Base-by-base conservation (phyloP, 1,140 invertebrate species). In the Leucophenga varia region DNA sequence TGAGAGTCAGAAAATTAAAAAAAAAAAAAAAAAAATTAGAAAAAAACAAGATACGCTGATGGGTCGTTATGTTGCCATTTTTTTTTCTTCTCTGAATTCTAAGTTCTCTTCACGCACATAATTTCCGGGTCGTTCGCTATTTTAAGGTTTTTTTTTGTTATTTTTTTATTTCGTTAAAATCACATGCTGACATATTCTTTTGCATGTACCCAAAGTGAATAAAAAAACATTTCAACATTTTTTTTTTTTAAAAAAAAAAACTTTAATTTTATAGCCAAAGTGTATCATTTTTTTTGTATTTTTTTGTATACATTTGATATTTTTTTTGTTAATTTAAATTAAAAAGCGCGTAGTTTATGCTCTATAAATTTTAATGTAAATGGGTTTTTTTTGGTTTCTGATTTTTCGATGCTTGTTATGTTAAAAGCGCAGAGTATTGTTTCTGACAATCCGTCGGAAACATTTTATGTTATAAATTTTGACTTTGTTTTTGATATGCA, bases 341-440 rank as follows among this genome's bases (percentile, higher is more conserved):
- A 65, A 65, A 65, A 65, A 67, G 44, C 48, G 64, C 54, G 50
- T 56, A 51, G 59, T 67, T 65, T 63, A 67, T 61, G 63, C 63
- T 67, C 63, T 67, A 67, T 67, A 67, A 67, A 67, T 67, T 67
- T 67, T 57, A 67, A 67, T 67, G 63, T 43, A 67, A 67, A 67
- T 67, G 63, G 63, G n/a, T n/a, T n/a, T 52, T 67, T 67, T 54
- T 30, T 31, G 35, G 35, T 21, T 43, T 37, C 20, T 52, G 45
- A 49, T 54, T 34, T 8, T 59, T 32, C 45, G 22, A 65, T 55
- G 61, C 61, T 65, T 59, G 61, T 65, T 65, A 59, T 59, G 63
- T 50, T 54, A 63, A 67, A 59, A 67, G 63, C 63, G 63, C 22
- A n/a, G n/a, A n/a, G 22, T 59, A 68, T 63, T 67, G 64, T 61